These are phyloP conservation scores for Acrocyrtus sp. DNA, from an alignment of 2,888 invertebrate species.

Conservation along the genomic window DNA sequence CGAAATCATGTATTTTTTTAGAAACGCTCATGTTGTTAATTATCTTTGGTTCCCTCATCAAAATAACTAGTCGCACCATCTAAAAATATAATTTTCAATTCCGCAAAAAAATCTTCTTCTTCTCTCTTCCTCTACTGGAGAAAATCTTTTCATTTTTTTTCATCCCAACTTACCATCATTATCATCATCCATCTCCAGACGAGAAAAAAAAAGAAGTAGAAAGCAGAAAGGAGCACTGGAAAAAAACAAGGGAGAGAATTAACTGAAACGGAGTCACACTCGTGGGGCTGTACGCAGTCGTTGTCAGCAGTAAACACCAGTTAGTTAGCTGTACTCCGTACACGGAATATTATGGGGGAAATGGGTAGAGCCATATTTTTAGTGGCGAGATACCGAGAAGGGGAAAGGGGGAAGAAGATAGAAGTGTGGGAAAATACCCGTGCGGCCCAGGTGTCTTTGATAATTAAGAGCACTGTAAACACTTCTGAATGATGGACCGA, in stretches of 20 bases:
- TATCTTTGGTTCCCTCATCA: no score
- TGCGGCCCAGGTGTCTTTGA: slow-evolving; percentile 63
- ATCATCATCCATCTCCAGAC: no score
- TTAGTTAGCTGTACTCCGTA: no score
- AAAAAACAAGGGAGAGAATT: background rate
- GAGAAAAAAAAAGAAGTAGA: no score
- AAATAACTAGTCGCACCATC: no score
- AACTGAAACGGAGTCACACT: slow-evolving; percentile 5
- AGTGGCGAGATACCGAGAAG: slow-evolving; percentile 16
- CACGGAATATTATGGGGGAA: background rate
- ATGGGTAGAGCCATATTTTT: background rate
- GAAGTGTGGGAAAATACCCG: slow-evolving; percentile 64
- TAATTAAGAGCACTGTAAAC: slow-evolving; percentile 64
- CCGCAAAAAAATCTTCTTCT: background rate
- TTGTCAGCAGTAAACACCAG: slow-evolving; percentile 32
- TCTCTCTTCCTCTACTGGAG: background rate
- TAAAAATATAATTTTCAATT: no score
- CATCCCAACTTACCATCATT: background rate
- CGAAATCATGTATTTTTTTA: no score
- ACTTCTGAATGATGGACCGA: slow-evolving; percentile 61
- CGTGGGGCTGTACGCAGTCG: slow-evolving; percentile 2
- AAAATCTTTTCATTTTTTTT: background rate
- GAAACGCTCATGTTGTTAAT: no score
- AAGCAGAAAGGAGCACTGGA: background rate
- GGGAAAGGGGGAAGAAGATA: slow-evolving; percentile 57